Percentiles rank a stretch among this genome's conserved stretches.
These are phyloP conservation scores for Ictalurus punctatus DNA, from an alignment of 2,113 vertebrate genomes.

Conservation along the genomic window DNA sequence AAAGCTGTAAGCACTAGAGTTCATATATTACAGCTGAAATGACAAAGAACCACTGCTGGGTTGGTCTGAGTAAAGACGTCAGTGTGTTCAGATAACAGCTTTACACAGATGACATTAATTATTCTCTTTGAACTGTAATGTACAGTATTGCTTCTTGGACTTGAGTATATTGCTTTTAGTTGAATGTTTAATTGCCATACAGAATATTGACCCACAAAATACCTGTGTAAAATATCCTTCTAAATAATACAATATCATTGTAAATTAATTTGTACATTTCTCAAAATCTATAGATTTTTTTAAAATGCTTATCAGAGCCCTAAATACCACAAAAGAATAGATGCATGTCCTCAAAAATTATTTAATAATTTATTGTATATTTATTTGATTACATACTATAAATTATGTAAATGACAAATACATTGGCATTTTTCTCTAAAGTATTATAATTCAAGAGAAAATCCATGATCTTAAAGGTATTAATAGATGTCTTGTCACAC, in stretches of 20 bases:
- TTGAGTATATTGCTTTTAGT: neutral
- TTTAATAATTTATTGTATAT: neutral
- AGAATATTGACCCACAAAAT: neutral
- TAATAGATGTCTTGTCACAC: constrained; percentile 46
- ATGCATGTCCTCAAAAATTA: neutral
- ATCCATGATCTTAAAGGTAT: constrained; percentile 27
- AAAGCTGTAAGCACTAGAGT: neutral
- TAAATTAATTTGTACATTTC: neutral
- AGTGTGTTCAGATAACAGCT: neutral
- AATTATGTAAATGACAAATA: neutral
- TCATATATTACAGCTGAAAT: neutral
- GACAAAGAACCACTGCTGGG: neutral
- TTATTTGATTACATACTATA: neutral
- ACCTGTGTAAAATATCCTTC: neutral
- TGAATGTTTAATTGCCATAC: neutral
- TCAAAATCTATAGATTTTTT: neutral
- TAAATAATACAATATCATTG: neutral
- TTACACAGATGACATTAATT: neutral
- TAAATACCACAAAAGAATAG: neutral
- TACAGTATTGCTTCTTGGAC: neutral
- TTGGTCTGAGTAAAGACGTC: neutral
- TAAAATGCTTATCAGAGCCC: no score
- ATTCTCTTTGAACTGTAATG: neutral
- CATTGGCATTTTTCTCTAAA: constrained; percentile 10
- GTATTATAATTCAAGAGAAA: constrained; percentile 14